Base-by-base conservation (phyloP, 2,113 vertebrate genomes). In the Dromiciops gliroides region DNA sequence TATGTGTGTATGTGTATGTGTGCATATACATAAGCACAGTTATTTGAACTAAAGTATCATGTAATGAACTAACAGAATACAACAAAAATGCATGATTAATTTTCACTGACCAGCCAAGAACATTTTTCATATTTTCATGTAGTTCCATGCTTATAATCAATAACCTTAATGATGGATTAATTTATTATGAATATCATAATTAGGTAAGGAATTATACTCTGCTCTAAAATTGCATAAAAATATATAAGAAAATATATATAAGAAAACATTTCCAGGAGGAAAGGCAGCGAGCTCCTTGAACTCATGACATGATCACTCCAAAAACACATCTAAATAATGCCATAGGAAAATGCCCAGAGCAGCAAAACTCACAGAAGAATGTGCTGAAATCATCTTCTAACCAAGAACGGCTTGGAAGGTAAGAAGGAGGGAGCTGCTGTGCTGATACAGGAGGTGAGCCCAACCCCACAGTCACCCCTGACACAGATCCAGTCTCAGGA, bases 21-120 rank as follows among this genome's bases (percentile, higher is more conserved):
- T 49, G 24, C n/a, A 83, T 91, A 49, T 94, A 60, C 26, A 60
- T 89, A 91, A 95, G 8, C 0, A 93, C n/a, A 56, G 28, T 3
- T 56, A 44, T 91, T 91, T 93, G 8, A 56, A 56, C 25, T 95
- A 50, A 96, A 90, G 31, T 3, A 67, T 67, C 37, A 14, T 91
- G 89, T 90, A 97, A 93, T 94, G 96, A 25, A 90, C 44, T 94
- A 91, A 95, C 92, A 93, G 50, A 3, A 93, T 19, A 90, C 47
- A 67, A 93, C 93, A 48, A 50, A 44, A 92, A 89, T 56, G 16
- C 12, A 47, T 92, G 93, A 75, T 94, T 96, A 91, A 90, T 95
- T 95, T 96, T 94, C 48, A 93, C 67, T 92, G 8, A 49, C 95
- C 67, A 93, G n/a, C 67, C 92, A n/a, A 24, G 60, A 94, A 60